phyloP scores from a whole-genome alignment of 2,113 vertebrate genomes.

The Tragelaphus buxtoni region DNA sequence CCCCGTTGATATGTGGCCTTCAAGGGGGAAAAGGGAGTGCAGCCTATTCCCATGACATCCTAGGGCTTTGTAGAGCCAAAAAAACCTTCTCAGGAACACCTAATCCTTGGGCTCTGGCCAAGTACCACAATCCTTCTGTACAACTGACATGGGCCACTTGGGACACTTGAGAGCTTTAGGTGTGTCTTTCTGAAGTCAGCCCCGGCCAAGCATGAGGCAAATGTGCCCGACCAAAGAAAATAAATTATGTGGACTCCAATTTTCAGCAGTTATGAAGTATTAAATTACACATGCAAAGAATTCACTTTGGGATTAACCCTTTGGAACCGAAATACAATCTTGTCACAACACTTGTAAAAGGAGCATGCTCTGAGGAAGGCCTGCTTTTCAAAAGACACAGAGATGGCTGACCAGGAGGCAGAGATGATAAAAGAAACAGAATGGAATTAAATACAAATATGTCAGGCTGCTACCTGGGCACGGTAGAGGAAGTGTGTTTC shows the following conservation, averaged over 20 bases:
- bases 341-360: constrained; percentile 2
- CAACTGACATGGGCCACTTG: constrained; percentile 86
- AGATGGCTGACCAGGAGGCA: constrained; percentile 28
- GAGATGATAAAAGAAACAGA: constrained; percentile 35
- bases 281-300: constrained; percentile 81
- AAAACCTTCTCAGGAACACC: constrained; percentile 90
- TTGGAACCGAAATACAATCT: constrained; percentile 37
- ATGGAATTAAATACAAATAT: constrained; percentile 17
- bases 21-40: constrained; percentile 77
- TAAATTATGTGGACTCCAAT: constrained; percentile 88
- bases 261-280: constrained; percentile 90
- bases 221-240: constrained; percentile 89
- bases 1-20: constrained; percentile 84
- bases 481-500: accelerated
- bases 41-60: constrained; percentile 87
- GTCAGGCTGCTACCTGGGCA: constrained; percentile 8
- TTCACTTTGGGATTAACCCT: constrained; percentile 81
- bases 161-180: constrained; percentile 91
- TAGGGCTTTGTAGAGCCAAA: constrained; percentile 82
- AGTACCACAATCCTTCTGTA: constrained; percentile 85
- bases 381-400: neutral
- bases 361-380: neutral
- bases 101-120: constrained; percentile 92
- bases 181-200: constrained; percentile 91
- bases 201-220: constrained; percentile 88